A percentile compares a stretch with the other conserved stretches of the same genome.
These are phyloP conservation scores for Anguilla rostrata DNA, from an alignment of 2,113 vertebrate species.

Conservation along the genomic window DNA sequence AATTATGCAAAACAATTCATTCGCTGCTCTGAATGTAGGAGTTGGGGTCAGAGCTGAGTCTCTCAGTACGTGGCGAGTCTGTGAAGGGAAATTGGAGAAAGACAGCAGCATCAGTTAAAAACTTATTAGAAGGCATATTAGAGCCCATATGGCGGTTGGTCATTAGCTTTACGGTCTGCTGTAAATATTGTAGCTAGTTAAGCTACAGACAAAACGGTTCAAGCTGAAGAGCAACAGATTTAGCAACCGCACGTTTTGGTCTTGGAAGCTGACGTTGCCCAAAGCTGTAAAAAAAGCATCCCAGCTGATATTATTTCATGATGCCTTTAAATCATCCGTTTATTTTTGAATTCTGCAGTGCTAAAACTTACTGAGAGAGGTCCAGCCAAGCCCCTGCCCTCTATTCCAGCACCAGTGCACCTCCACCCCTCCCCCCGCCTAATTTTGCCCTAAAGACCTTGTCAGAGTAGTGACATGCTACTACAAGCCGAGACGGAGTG, in stretches of 20 bases:
- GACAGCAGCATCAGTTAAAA: background rate
- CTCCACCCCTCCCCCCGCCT: background rate
- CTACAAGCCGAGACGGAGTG: background rate
- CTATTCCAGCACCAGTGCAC: background rate
- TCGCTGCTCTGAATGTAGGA: too few species aligned
- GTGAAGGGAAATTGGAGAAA: background rate
- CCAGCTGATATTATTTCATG: background rate
- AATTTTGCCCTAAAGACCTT: background rate
- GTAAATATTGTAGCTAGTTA: background rate
- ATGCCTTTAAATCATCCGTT: background rate
- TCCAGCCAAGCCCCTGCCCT: too few species aligned
- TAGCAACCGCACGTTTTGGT: background rate
- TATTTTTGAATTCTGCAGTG: background rate
- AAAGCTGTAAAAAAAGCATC: background rate
- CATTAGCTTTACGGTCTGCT: background rate
- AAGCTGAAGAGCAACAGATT: background rate
- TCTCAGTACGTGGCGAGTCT: background rate
- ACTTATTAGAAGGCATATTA: too few species aligned
- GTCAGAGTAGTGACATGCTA: background rate
- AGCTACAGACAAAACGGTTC: background rate
- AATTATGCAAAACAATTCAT: too few species aligned
- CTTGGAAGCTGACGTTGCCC: background rate
- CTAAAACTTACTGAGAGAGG: too few species aligned
- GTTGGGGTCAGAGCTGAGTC: background rate
- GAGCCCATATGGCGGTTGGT: background rate